Evolutionary conservation across 2,113 vertebrate genomes (phyloP).

Genomic region (Nycticryphes semicollaris): DNA sequence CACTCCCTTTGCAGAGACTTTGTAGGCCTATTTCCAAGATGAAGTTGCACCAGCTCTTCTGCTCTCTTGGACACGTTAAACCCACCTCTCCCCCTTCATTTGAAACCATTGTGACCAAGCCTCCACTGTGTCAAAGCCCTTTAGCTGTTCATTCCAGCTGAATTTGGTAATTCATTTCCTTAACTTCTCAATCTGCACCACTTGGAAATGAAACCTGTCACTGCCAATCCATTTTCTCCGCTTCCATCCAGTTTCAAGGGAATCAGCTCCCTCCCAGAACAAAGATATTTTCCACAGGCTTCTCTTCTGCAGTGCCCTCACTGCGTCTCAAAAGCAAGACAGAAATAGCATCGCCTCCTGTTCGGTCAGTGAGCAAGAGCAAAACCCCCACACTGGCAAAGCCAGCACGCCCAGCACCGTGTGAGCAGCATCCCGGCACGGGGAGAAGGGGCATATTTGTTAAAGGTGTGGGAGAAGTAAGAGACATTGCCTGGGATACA

Average conservation of each 20-base stretch:
- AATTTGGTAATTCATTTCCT: not conserved
- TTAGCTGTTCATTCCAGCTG: not conserved
- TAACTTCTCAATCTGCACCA: not conserved
- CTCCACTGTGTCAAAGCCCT: not conserved
- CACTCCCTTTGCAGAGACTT: not conserved
- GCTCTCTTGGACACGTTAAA: not conserved
- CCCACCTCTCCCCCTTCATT: not conserved
- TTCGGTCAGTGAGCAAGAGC: not conserved
- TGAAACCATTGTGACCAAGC: not conserved
- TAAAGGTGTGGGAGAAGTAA: not conserved
- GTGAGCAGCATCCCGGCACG: not conserved
- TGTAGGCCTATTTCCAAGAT: not conserved
- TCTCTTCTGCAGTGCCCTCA: not conserved
- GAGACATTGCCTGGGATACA: not conserved
- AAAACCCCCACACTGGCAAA: not conserved
- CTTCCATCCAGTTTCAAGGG: not conserved
- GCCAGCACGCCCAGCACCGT: rapidly evolving
- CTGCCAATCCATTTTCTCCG: not conserved
- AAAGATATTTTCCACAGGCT: slow-evolving; percentile 2
- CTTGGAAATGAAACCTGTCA: not conserved
- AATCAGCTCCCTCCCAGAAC: not conserved
- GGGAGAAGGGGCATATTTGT: not conserved
- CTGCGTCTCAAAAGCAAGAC: not conserved
- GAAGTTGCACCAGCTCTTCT: not conserved
- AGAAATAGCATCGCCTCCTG: slow-evolving; percentile 48